A percentile compares a stretch with the other conserved stretches of the same genome.
These are phyloP conservation scores for Limnephilus lunatus DNA, from an alignment of 2,888 invertebrate species.

Conservation along the genomic window DNA sequence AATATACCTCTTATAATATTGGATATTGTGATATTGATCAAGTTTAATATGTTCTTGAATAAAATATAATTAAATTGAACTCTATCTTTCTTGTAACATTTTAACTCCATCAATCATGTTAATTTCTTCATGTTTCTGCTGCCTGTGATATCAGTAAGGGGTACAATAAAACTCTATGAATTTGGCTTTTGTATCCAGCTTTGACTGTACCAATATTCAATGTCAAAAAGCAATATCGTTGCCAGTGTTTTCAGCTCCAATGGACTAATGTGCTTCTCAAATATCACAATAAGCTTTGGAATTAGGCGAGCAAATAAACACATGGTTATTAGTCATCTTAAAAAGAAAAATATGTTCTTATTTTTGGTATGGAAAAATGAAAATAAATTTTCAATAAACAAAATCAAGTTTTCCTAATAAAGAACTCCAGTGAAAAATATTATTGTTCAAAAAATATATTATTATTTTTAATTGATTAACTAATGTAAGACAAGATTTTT, in stretches of 20 bases:
- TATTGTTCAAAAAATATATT: too few species aligned
- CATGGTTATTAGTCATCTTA: neutral
- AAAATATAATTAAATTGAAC: neutral
- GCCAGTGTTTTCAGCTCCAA: neutral
- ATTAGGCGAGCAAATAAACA: neutral
- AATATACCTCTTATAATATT: neutral
- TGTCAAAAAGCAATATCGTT: neutral
- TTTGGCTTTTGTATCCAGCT: conserved; percentile 2
- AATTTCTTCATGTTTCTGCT: neutral
- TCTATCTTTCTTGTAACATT: neutral
- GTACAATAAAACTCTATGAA: neutral
- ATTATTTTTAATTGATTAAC: too few species aligned
- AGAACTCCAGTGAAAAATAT: too few species aligned
- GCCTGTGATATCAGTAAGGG: neutral
- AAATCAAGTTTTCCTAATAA: neutral
- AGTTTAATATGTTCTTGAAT: neutral
- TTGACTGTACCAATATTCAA: neutral
- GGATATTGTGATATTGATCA: neutral
- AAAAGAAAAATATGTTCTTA: neutral
- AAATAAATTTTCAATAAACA: too few species aligned
- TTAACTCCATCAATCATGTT: neutral
- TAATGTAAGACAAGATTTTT: too few species aligned
- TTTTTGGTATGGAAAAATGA: neutral
- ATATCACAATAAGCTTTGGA: neutral
- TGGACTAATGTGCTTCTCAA: neutral